These are phyloP conservation scores for Porites lutea DNA, from an alignment of 64 coral and sea anemone genomes.

Conservation along the genomic window DNA sequence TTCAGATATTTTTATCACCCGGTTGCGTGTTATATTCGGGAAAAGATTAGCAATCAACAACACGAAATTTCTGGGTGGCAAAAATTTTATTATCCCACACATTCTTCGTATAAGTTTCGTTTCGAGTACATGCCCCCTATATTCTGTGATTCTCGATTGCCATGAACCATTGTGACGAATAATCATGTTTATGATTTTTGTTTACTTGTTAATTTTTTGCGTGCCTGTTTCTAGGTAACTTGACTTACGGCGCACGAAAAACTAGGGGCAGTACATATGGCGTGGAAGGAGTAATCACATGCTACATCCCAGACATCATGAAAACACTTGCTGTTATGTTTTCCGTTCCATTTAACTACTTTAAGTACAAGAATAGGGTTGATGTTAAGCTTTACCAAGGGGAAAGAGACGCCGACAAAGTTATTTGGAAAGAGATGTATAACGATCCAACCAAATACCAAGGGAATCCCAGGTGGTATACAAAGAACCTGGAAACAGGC, in stretches of 20 bases:
- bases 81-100: too few relatives aligned
- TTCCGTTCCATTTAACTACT: constrained; percentile 62
- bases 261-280: too few relatives aligned
- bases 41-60: too few relatives aligned
- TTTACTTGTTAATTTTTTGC: neutral
- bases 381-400: constrained; percentile 33
- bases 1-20: too few relatives aligned
- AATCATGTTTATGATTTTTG: neutral
- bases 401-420: neutral
- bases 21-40: too few relatives aligned
- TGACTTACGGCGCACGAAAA: neutral
- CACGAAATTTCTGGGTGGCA: too few relatives aligned
- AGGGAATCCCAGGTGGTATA: neutral
- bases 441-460: neutral
- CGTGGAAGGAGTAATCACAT: neutral
- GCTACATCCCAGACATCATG: neutral
- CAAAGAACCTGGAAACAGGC: neutral
- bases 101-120: too few relatives aligned
- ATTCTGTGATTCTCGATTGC: neutral
- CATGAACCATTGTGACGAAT: neutral
- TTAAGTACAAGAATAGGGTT: constrained; percentile 55
- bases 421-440: constrained; percentile 37
- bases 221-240: neutral
- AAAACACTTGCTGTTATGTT: constrained; percentile 49
- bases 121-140: neutral